A percentile compares a stretch with the other conserved stretches of the same genome.
These are phyloP conservation scores for Chinchilla lanigera DNA, from an alignment of 2,113 vertebrate species.

Conservation along the genomic window DNA sequence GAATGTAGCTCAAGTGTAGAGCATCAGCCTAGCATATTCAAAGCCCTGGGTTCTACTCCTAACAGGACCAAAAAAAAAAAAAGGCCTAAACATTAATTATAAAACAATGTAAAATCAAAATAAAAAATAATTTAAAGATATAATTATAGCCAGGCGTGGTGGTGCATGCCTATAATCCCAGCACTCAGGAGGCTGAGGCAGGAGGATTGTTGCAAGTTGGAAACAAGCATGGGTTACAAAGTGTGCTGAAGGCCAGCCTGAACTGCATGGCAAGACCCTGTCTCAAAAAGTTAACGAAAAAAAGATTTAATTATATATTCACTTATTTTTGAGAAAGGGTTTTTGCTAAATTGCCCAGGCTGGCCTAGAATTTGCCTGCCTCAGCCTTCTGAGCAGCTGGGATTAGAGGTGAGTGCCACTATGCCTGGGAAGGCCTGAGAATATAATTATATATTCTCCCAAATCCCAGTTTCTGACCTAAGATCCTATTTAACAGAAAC, in stretches of 20 bases:
- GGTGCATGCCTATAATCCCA: too few relatives aligned
- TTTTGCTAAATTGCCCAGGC: neutral
- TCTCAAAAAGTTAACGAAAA: too few relatives aligned
- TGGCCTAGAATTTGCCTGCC: neutral
- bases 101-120: constrained; percentile 32
- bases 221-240: too few relatives aligned
- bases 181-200: too few relatives aligned
- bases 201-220: too few relatives aligned
- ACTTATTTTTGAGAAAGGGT: neutral
- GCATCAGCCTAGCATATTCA: neutral
- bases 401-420: neutral
- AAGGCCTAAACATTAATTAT: neutral
- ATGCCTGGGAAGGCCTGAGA: neutral
- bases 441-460: neutral
- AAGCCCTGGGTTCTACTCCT: neutral
- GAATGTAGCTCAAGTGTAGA: neutral
- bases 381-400: neutral
- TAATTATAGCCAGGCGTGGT: neutral
- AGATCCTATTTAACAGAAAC: constrained; percentile 47
- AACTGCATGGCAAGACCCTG: too few relatives aligned
- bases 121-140: constrained; percentile 26
- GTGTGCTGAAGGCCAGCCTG: too few relatives aligned
- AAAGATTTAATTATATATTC: neutral
- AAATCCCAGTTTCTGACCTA: constrained; percentile 35
- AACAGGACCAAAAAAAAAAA: neutral